Evolutionary conservation across 53 echinoderm and acorn worm species (phyloP), one percentile per base, ranked within the genome.

Genomic region (Holothuria leucospilota): DNA sequence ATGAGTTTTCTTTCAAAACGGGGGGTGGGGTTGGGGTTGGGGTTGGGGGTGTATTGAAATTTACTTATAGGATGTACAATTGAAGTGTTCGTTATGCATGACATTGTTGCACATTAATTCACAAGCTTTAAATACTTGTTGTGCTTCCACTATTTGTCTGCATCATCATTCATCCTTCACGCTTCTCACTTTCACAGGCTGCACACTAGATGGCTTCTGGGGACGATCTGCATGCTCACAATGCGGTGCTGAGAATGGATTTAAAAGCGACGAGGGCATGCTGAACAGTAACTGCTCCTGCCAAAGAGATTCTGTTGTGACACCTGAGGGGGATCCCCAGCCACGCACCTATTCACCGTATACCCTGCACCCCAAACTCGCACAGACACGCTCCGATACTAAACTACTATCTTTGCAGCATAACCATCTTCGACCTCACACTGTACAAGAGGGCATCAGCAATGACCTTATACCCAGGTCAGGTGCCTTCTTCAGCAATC

Each of bases 171-270:
- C n/a, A 85, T 58, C 58, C 59, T 63, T 71, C 46, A 39, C 49
- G 40, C 81, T 68, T 52, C 58, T 81, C 73, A 80, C 70, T 75
- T 68, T 59, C 82, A 69, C 91, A 91, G 86, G 86, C 82, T 61
- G 83, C 70, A 72, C 94, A 71, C 70, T 95, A 93, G 95, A 93
- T 82, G 95, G 91, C 62, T 78, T 88, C 12, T 97, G 97, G 97
- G 95, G 94, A 38, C 87, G 83, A 46, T 11, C 23, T 23, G 53
- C 93, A 13, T 97, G 94, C 64, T 42, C 86, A 23, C 85, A 49
- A 20, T 95, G 93, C 69, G 89, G 90, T 59, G 89, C 63, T 53
- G 92, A 89, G 49, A 81, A 78, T 3, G 94, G 93, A 24, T 82
- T 94, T 71, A 86, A 82, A 66, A 59, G 56, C 5, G 56, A 56